Evolutionary conservation across 2,113 vertebrate genomes (phyloP), one percentile per base, ranked within the genome.

Genomic region (Peromyscus californicus): DNA sequence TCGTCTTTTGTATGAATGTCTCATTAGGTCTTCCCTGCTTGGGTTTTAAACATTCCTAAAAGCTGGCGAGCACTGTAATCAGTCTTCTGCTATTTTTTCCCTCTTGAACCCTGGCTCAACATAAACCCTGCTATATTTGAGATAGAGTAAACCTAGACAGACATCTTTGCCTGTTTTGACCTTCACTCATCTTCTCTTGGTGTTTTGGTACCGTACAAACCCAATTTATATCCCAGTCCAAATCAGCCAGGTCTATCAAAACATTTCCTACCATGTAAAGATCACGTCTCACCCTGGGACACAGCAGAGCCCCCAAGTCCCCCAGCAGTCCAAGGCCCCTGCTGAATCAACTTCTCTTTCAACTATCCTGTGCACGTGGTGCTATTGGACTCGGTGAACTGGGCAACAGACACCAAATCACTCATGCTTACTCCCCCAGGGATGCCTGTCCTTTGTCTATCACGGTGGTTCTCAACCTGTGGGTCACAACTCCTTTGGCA

Each of bases 351-450:
- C 21, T 24, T 39, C 83, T 19, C 59, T 85, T 65, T 39, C 63
- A 42, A 42, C 39, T 31, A 15, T 63, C 0, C 0, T 65, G 59
- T 11, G 26, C 24, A 31, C 39, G 4, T 31, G 24, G 6, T 29
- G 13, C 26, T 29, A 6, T 42, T 63, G 83, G 24, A 65, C 39
- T 45, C 39, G 45, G n/a, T 45, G n/a, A 85, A 17, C 59, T 26
- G 39, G 39, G 39, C 83, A 65, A 5, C 83, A 31, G 16, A 65
- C 16, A 3, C 31, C 15, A 8, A 6, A 9, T 45, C 59, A 19
- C 26, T 65, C 15, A 42, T 42, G 80, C 15, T 42, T n/a, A 63
- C 45, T 63, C 39, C 4, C 8, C 65, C 26, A 11, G 51, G 6
- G n/a, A 82, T 19, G 59, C 59, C 26, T 65, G 59, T 11, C 4